phyloP scores from a whole-genome alignment of 2,113 vertebrate species.

The Turnix velox region DNA sequence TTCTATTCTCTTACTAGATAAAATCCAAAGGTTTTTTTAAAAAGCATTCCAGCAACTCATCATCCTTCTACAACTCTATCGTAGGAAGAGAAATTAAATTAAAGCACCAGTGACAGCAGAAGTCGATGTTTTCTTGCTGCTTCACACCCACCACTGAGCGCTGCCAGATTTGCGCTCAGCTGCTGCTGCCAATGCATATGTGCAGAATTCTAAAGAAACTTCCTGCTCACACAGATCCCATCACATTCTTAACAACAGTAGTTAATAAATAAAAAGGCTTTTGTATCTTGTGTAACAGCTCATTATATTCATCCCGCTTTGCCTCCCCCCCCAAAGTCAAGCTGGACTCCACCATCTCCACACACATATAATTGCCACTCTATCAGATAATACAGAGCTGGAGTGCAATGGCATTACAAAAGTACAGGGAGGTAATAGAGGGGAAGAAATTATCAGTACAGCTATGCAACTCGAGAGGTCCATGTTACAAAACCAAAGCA shows the following conservation, averaged over 20 bases:
- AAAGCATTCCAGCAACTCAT: not conserved
- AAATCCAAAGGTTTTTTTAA: conserved; percentile 18
- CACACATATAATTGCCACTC: not conserved
- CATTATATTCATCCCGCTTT: conserved; percentile 5
- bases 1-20: conserved; percentile 9
- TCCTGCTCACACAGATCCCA: conserved; percentile 47
- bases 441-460: conserved; percentile 6
- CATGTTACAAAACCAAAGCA: not conserved
- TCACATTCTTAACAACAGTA: conserved; percentile 48
- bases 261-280: conserved; percentile 65
- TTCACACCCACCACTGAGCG: conserved; percentile 13
- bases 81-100: not conserved
- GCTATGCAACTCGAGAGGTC: not conserved
- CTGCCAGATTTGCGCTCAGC: conserved; percentile 49
- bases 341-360: not conserved
- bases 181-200: conserved; percentile 56
- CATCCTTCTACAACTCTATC: not conserved
- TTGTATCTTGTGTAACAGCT: conserved; percentile 52
- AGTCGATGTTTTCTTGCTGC: conserved; percentile 11
- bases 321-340: not conserved
- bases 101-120: not conserved
- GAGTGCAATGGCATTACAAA: not conserved
- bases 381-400: not conserved
- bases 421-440: not conserved
- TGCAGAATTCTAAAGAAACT: conserved; percentile 62